Evolutionary conservation across 2,888 invertebrate species (phyloP).

Genomic region (Pherbina coryleti): DNA sequence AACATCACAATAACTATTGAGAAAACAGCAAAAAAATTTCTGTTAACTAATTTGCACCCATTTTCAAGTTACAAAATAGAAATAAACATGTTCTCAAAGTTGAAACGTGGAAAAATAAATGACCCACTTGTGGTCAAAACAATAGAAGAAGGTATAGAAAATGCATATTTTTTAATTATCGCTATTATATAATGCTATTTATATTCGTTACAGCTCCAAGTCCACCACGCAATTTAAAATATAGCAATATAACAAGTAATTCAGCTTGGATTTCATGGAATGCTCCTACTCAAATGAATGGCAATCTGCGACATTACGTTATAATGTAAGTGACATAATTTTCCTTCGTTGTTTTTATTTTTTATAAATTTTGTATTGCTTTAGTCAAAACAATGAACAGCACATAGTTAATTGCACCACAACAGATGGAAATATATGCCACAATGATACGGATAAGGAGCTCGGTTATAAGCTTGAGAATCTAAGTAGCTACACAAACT

Average conservation of each 20-base stretch:
- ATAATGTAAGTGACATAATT: constrained; percentile 70
- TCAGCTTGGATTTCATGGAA: constrained; percentile 75
- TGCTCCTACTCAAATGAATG: constrained; percentile 78
- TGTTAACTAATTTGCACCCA: constrained; percentile 76
- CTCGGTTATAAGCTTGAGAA: constrained; percentile 52
- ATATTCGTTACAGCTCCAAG: constrained; percentile 69
- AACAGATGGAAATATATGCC: constrained; percentile 29
- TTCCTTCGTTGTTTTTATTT: background rate
- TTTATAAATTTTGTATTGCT: constrained; percentile 2
- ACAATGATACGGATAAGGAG: constrained; percentile 28
- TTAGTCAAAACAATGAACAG: constrained; percentile 47
- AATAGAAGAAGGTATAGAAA: constrained; percentile 74
- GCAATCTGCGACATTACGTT: constrained; percentile 77
- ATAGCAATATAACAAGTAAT: constrained; percentile 73
- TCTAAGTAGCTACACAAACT: constrained; percentile 76
- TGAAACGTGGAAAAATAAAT: constrained; percentile 73
- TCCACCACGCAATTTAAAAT: constrained; percentile 71
- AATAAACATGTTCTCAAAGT: constrained; percentile 75
- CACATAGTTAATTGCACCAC: constrained; percentile 44
- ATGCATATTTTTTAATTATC: background rate
- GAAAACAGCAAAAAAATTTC: constrained; percentile 65
- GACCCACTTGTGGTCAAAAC: constrained; percentile 75
- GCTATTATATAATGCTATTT: background rate
- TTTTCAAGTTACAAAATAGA: constrained; percentile 80
- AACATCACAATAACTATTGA: constrained; percentile 54